Percentiles rank a stretch among this genome's conserved stretches.
Evolutionary conservation across 2,888 invertebrate genomes (phyloP).

Genomic region (Eudemis profundana): DNA sequence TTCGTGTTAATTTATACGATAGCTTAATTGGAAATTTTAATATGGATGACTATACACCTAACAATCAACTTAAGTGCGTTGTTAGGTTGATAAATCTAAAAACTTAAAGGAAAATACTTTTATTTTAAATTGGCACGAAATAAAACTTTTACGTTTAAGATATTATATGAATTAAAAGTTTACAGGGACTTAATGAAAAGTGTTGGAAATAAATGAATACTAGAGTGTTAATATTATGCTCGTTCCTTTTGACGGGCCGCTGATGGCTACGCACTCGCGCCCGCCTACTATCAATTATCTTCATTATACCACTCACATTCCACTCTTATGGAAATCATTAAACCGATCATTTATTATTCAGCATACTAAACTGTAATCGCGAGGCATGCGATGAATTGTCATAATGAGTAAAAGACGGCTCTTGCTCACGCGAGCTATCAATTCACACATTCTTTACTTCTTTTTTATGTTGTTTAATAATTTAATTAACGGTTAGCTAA

Average conservation of each 20-base stretch:
- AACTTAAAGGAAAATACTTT: background rate
- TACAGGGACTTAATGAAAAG: no score
- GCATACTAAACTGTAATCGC: slow-evolving; percentile 71
- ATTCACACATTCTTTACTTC: slow-evolving; percentile 66
- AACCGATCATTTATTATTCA: slow-evolving; percentile 71
- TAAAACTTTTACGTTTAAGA: no score
- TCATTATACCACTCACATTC: slow-evolving; percentile 65
- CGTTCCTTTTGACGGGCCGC: slow-evolving; percentile 61
- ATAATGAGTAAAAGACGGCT: slow-evolving; percentile 73
- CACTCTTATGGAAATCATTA: slow-evolving; percentile 74
- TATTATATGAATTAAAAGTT: no score
- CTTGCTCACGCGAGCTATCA: slow-evolving; percentile 73
- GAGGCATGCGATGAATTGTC: slow-evolving; percentile 73
- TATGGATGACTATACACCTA: slow-evolving; percentile 28
- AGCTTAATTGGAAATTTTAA: slow-evolving; percentile 30
- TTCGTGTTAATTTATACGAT: slow-evolving; percentile 35
- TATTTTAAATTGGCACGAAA: background rate
- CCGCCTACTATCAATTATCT: slow-evolving; percentile 51
- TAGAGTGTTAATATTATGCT: background rate
- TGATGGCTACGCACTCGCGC: slow-evolving; percentile 62
- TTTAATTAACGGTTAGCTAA: slow-evolving; percentile 61
- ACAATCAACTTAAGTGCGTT: slow-evolving; percentile 6
- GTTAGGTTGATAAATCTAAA: slow-evolving; percentile 8
- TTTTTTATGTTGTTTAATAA: slow-evolving; percentile 56
- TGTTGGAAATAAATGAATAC: no score